Evolutionary conservation across 1,140 invertebrate species (phyloP), one percentile per base, ranked within the genome.

Genomic region (Drosophila funebris): DNA sequence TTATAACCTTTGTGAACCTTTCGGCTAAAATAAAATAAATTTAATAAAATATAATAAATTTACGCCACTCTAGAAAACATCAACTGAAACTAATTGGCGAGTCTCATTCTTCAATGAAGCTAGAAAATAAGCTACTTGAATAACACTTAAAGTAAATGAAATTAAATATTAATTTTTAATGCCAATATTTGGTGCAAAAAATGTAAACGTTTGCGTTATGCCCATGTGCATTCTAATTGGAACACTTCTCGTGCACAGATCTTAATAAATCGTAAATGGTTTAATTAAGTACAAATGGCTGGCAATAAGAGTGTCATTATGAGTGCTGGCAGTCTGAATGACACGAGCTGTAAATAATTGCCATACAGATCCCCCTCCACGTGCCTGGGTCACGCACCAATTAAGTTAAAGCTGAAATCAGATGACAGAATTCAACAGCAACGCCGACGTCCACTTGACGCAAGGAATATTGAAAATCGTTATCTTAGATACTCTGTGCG

Each of bases 241-340:
- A 36, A 60, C 68, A 64, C 60, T 73, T 66, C 24, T 13, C 56
- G 64, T 60, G 33, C 56, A 57, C 1, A 53, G 36, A 39, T 29
- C 77, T 71, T 54, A 56, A 54, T 53, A 72, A 87, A 87, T 87
- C 81, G 82, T 74, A 85, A 85, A 74, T 83, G 81, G 80, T 78
- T 72, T 84, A 83, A 83, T 84, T 84, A 79, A 79, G 76, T 62
- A 64, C 75, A 76, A 87, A 87, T 87, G 82, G 78, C 82, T 71
- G 82, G 81, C 82, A 87, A 78, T 82, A 82, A 76, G 82, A 85
- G 74, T 87, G 83, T 88, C 83, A 87, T 87, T 85, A 88, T 82
- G 82, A 87, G 82, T 71, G 78, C 68, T 57, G 66, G 58, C 64
- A 71, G 58, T 44, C 69, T 57, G 50, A 73, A 68, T 76, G 64